These are phyloP conservation scores for Leuctra nigra DNA, from an alignment of 2,888 invertebrate species.

Conservation along the genomic window DNA sequence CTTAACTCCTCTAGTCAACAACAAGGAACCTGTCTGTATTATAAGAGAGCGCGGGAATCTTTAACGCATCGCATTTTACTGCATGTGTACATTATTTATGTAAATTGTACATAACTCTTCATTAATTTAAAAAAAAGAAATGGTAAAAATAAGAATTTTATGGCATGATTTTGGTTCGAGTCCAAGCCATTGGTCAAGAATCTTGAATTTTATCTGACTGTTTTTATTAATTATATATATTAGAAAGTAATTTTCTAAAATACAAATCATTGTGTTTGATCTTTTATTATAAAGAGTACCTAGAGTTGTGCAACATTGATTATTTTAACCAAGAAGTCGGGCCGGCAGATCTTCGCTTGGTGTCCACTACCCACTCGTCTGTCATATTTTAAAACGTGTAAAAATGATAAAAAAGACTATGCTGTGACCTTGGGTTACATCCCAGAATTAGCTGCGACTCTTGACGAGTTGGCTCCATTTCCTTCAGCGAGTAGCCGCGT, in stretches of 20 bases:
- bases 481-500: constrained; percentile 8
- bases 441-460: constrained; percentile 4
- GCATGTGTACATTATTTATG: constrained; percentile 31
- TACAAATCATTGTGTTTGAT: background rate
- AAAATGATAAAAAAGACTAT: constrained; percentile 22
- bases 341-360: constrained; percentile 23
- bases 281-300: background rate
- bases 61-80: constrained; percentile 24
- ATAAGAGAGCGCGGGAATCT: constrained; percentile 26
- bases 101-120: constrained; percentile 31
- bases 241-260: constrained; percentile 15
- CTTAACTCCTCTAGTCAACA: constrained; percentile 27
- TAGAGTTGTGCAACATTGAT: background rate
- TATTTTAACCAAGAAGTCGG: background rate
- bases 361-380: constrained; percentile 17
- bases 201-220: constrained; percentile 24
- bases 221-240: constrained; percentile 27
- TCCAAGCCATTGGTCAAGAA: constrained; percentile 25
- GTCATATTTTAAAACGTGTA: constrained; percentile 24
- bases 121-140: constrained; percentile 23
- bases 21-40: constrained; percentile 26
- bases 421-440: constrained; percentile 21
- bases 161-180: constrained; percentile 20
- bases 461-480: background rate
- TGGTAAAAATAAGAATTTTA: constrained; percentile 18